phyloP scores from a whole-genome alignment of 2,797 vertebrate genomes.

The Malurus leucopterus region DNA sequence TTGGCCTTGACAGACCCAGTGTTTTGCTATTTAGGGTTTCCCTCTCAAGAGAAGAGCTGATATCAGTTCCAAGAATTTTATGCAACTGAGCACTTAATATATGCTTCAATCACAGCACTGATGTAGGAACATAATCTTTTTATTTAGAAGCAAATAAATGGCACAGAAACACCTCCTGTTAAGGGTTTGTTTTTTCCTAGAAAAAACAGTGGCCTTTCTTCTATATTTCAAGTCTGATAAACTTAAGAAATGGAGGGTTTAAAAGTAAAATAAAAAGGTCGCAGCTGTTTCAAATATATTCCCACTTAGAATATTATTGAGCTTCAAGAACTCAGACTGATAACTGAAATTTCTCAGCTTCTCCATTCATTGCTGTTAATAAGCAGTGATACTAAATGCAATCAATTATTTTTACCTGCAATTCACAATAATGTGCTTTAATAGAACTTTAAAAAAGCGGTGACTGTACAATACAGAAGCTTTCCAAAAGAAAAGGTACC shows the following conservation, averaged over 20 bases:
- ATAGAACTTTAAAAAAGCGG: not conserved
- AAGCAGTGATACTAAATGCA: not conserved
- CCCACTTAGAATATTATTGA: not conserved
- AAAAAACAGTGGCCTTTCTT: not conserved
- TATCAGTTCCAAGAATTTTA: not conserved
- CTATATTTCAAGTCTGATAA: not conserved
- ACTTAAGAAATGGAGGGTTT: not conserved
- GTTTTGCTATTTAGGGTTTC: not conserved
- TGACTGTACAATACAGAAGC: not conserved
- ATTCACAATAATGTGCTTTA: not conserved
- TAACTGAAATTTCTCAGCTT: not conserved
- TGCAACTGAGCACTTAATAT: not conserved
- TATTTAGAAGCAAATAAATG: not conserved
- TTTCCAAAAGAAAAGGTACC: not conserved
- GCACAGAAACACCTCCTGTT: not conserved
- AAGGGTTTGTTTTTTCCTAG: not conserved
- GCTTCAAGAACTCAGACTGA: not conserved
- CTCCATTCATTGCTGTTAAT: not conserved
- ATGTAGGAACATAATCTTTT: not conserved
- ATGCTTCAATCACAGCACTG: not conserved
- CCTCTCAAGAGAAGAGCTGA: not conserved
- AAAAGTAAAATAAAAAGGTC: not conserved
- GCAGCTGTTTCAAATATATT: not conserved
- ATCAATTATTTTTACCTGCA: not conserved
- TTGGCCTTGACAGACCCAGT: not conserved